Evolutionary conservation across 2,888 invertebrate species (phyloP).

Genomic region (Aspidiotus rigidus): DNA sequence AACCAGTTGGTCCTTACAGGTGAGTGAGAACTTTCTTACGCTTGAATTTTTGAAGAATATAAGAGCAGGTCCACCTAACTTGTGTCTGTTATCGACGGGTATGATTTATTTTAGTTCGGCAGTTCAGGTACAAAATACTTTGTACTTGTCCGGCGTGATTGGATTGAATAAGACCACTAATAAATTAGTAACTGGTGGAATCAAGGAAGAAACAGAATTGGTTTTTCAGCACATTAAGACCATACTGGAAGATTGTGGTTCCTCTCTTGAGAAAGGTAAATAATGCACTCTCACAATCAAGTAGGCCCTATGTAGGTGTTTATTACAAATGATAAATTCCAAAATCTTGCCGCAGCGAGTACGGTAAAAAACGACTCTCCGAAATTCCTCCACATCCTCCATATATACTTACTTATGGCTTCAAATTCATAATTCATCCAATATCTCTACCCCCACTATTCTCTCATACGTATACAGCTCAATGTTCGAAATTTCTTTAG

Average conservation of each 20-base stretch:
- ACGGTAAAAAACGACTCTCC: too few species aligned
- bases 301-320: background rate
- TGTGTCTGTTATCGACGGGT: background rate
- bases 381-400: too few species aligned
- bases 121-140: slow-evolving; percentile 23
- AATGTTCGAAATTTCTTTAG: too few species aligned
- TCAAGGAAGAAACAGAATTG: slow-evolving; percentile 20
- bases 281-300: slow-evolving; percentile 1
- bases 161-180: slow-evolving; percentile 24
- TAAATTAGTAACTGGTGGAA: slow-evolving; percentile 23
- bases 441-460: too few species aligned
- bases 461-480: too few species aligned
- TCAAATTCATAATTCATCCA: too few species aligned
- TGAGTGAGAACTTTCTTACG: slow-evolving; percentile 14
- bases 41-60: background rate
- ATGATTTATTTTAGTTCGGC: slow-evolving; percentile 12
- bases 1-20: slow-evolving; percentile 28
- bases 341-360: too few species aligned
- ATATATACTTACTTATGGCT: too few species aligned
- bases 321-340: too few species aligned
- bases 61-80: background rate
- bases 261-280: slow-evolving; percentile 23
- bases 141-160: slow-evolving; percentile 27
- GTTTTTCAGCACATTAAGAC: slow-evolving; percentile 21
- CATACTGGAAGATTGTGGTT: slow-evolving; percentile 17